Evolutionary conservation across 2,797 vertebrate genomes (phyloP), one percentile per base, ranked within the genome.

Genomic region (Lacerta bilineata): DNA sequence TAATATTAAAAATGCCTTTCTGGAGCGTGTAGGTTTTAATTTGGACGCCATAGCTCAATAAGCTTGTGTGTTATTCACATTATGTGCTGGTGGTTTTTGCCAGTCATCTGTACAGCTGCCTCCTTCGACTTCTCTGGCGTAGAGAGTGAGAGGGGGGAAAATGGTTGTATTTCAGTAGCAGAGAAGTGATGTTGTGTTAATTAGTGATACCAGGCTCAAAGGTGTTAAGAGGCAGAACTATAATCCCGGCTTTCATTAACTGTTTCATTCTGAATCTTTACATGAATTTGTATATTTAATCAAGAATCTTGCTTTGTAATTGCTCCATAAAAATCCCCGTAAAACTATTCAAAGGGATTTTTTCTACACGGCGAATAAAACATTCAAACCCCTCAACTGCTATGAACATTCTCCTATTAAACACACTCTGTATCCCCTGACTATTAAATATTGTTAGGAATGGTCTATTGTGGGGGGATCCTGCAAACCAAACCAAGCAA

Each of bases 401-500:
- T 8, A 89, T 61, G 2, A 15, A 4, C 2, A 4, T 41, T 43
- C 91, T 90, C 46, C 20, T 3, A 80, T 86, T 41, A 8, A 86
- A 7, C 0, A 18, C 76, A 87, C 90, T 71, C 1, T 82, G 18
- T 91, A 72, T 79, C 5, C 5, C 74, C n/a, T 71, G 68, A 5
- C 85, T 15, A 4, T 83, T 85, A 89, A 91, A 15, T 29, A 81
- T 77, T 27, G 27, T 90, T 91, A 81, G 79, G 77, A 80, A n/a
- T 39, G 4, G 4, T 27, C 59, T 61, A 39, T 43, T 39, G 41
- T 69, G 27, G 41, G 41, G 10, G 9, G 36, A 61, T 59, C 61
- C 39, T 66, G 81, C 36, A 80, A n/a, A 46, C 23, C 15, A 23
- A 72, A 86, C 1, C 20, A 11, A 79, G 1, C 27, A 50, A 17